Evolutionary conservation across 2,888 invertebrate species (phyloP), one percentile per base, ranked within the genome.

Genomic region (Fissipunctia ypsillon): DNA sequence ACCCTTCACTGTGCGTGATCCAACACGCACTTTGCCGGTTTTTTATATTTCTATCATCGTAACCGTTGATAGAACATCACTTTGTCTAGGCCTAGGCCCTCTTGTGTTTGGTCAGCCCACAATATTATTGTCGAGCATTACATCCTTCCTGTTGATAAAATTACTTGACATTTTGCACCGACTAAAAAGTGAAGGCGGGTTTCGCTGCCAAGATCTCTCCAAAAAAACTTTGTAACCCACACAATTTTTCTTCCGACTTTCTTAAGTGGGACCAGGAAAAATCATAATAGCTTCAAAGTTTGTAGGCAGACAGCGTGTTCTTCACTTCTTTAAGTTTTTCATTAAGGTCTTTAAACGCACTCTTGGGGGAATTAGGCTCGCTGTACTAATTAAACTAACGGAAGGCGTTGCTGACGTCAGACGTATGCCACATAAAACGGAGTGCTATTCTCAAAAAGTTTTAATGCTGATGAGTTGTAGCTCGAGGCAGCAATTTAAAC

Each of bases 381-480:
- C 74, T 84, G 75, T 90, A 90, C 88, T 92, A 93, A 94, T 93
- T 94, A 92, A 92, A 90, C 88, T 91, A 90, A 91, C 90, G 90
- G 84, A 89, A 89, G 88, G 84, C 70, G 63, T 69, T 43, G 54
- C 59, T 85, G 87, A 78, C 84, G 85, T 81, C 86, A 91, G 90
- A 91, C 89, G 90, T 90, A 90, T 91, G 90, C 88, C 76, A 86
- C 88, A 87, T 89, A 88, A 89, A 91, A 84, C 83, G 76, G 86
- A 84, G 84, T 87, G 88, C 84, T 88, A 88, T 90, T 89, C 87
- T 80, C 83, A 76, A 76, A 90, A 94, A 94, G 90, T 93, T 94
- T 93, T 93, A 94, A 94, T 90, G 90, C 87, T 94, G 94, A 95
- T 94, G 93, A 94, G 93, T 91, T 92, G 91, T 91, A 91, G 91